These are phyloP conservation scores for Psittacara wagleri DNA, from an alignment of 2,113 vertebrate genomes.

Conservation along the genomic window DNA sequence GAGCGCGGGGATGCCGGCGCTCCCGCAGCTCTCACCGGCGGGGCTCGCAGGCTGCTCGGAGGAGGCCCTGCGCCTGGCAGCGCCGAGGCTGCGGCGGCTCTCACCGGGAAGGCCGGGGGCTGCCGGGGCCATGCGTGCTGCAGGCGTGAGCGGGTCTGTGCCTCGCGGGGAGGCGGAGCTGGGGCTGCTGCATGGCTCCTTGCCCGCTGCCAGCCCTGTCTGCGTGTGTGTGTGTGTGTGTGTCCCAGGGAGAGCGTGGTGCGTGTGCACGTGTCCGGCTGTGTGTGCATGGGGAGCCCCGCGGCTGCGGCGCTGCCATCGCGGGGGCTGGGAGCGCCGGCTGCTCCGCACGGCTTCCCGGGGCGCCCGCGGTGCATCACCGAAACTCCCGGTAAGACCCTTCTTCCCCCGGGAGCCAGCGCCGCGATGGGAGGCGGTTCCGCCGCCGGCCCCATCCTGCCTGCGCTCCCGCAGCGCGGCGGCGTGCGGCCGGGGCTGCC, in stretches of 20 bases:
- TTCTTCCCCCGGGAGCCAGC: neutral
- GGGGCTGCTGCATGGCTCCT: neutral
- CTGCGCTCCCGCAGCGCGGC: neutral
- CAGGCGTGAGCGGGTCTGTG: neutral
- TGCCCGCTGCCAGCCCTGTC: neutral
- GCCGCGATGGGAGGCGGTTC: neutral
- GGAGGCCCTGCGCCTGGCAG: too few relatives aligned
- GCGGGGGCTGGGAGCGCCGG: neutral
- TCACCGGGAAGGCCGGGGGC: neutral
- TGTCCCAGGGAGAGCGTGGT: neutral
- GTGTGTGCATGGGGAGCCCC: neutral
- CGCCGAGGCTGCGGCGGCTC: neutral
- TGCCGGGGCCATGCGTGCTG: neutral
- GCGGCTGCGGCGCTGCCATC: neutral
- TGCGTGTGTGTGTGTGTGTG: neutral
- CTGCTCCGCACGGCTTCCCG: neutral
- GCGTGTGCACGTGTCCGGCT: neutral
- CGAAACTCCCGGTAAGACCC: neutral
- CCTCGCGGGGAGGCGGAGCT: neutral
- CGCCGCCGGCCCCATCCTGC: neutral
- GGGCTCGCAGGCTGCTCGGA: neutral
- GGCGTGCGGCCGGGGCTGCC: neutral
- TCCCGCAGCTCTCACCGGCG: neutral
- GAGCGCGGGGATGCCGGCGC: fast-evolving
- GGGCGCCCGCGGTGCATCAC: conserved; percentile 39